Evolutionary conservation across 1,140 invertebrate genomes (phyloP).

Genomic region (Ceratina japonica): DNA sequence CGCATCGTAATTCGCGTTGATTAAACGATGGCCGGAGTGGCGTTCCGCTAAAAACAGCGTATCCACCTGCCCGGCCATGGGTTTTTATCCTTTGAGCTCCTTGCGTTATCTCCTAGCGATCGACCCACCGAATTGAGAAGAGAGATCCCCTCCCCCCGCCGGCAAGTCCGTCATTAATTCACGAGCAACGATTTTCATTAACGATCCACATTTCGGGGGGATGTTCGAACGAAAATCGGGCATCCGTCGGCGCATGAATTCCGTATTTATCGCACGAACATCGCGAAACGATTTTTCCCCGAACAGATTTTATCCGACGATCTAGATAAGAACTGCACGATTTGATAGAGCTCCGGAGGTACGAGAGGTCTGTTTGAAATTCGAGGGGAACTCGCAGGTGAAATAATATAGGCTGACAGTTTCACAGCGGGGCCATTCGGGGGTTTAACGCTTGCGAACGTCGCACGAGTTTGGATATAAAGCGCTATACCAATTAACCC

Average conservation of each 20-base stretch:
- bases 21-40: background rate
- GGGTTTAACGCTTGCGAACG: too few relatives aligned
- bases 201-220: background rate
- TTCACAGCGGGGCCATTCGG: too few relatives aligned
- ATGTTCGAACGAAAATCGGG: background rate
- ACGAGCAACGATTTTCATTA: background rate
- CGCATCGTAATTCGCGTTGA: background rate
- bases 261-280: too few relatives aligned
- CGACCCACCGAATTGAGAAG: background rate
- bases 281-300: too few relatives aligned
- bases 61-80: too few relatives aligned
- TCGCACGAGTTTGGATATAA: background rate
- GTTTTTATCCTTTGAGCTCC: background rate
- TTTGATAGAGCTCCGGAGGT: too few relatives aligned
- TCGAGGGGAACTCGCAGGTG: too few relatives aligned
- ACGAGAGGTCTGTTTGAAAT: too few relatives aligned
- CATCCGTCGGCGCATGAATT: too few relatives aligned
- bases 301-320: too few relatives aligned
- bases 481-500: background rate
- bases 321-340: too few relatives aligned
- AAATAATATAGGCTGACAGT: too few relatives aligned
- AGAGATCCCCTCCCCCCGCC: background rate
- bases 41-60: background rate
- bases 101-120: background rate
- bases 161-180: background rate